Evolutionary conservation across 1,140 invertebrate species (phyloP), one percentile per base, ranked within the genome.

Genomic region (Drosophila oshimai): DNA sequence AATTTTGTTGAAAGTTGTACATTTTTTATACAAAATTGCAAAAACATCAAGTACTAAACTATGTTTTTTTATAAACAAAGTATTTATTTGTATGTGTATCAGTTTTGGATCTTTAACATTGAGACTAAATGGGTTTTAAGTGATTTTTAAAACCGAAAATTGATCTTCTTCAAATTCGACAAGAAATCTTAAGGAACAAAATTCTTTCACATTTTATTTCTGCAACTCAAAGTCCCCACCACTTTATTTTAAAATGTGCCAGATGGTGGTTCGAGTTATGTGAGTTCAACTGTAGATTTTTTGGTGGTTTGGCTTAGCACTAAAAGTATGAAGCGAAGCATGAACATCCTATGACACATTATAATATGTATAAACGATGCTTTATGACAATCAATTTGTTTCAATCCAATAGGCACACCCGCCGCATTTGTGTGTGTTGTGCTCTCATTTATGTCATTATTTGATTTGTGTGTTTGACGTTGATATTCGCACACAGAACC

Each of bases 381-480:
- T 87, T 87, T 76, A 87, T 87, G 81, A 87, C 81, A 87, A 87
- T 87, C 81, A 87, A 87, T 87, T 87, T 87, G 81, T 87, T 87
- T 87, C 81, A 87, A 87, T 87, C 81, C 73, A 87, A 87, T 87
- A 81, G 73, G 69, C 81, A 84, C 79, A 80, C 62, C 60, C 58
- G 34, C 15, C 36, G 28, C 36, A 41, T 49, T 49, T 24, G 53
- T 33, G 29, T 15, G 12, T 49, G 64, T 45, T 73, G 68, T 57
- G 77, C 76, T 81, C 81, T 88, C 81, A 87, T 87, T 87, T 87
- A 87, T 87, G 81, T 88, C 83, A 87, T 87, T 87, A 87, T 87
- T 87, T 87, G 83, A 87, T 87, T 87, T 87, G 83, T 87, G 83
- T 87, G n/a, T 76, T 77, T 71, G 81, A 87, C 51, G 76, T 77